A percentile compares a stretch with the other conserved stretches of the same genome.
phyloP scores from a whole-genome alignment of 2,113 vertebrate species.

The Melierax canorus region DNA sequence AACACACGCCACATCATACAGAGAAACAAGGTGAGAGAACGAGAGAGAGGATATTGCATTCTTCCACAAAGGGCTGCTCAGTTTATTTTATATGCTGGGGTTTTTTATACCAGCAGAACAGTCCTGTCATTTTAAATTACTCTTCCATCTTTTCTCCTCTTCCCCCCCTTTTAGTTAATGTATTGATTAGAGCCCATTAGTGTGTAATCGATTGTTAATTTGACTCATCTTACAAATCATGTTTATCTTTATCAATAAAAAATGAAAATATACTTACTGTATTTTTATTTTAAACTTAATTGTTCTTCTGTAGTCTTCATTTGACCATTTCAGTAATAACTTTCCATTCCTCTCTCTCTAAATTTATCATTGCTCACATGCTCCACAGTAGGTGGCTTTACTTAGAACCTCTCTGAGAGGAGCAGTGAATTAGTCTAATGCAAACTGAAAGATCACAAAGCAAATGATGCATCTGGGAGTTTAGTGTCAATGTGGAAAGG shows the following conservation, averaged over 20 bases:
- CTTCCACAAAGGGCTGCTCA: background rate
- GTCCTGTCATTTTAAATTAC: constrained; percentile 34
- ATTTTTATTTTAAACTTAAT: background rate
- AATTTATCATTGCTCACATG: background rate
- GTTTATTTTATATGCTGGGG: background rate
- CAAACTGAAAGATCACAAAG: background rate
- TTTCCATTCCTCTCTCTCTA: background rate
- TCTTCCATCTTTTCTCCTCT: background rate
- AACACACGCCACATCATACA: constrained; percentile 1
- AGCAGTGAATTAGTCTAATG: background rate
- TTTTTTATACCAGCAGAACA: background rate
- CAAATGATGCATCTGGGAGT: background rate
- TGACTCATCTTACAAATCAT: constrained; percentile 75
- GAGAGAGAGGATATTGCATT: background rate
- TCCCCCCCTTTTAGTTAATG: constrained; percentile 62
- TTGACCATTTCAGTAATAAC: background rate
- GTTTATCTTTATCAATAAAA: constrained; percentile 70
- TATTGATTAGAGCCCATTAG: constrained; percentile 76
- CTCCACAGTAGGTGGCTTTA: background rate
- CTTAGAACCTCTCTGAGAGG: background rate
- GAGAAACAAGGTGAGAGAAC: constrained; percentile 4
- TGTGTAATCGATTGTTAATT: constrained; percentile 77
- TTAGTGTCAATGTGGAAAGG: background rate
- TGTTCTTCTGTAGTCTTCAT: background rate
- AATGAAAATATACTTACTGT: background rate